Conservation (phyloP, 2,888 invertebrate genomes). For the Dryocosmus kuriphilus region DNA sequence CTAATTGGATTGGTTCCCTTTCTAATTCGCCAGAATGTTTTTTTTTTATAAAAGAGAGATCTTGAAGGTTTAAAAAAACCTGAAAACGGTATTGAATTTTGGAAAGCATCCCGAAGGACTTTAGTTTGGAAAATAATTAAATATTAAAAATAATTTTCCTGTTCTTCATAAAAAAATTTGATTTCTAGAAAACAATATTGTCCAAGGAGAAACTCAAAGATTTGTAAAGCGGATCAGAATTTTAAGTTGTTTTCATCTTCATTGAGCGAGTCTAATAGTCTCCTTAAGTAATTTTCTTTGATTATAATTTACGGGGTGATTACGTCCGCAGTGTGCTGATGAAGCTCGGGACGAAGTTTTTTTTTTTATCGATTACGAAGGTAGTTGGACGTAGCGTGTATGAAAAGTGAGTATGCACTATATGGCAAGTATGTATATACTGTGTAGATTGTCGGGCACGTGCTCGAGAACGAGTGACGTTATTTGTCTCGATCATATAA, state of each 20-base stretch:
- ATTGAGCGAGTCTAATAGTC: neutral
- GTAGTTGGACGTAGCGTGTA: constrained; percentile 32
- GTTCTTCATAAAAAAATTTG: too few relatives aligned
- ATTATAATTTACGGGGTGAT: constrained; percentile 28
- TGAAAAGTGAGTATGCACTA: constrained; percentile 1
- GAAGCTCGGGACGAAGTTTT: constrained; percentile 24
- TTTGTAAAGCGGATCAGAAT: neutral
- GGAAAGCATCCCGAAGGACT: too few relatives aligned
- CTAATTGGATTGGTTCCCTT: too few relatives aligned
- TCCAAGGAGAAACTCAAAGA: neutral
- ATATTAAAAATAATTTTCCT: too few relatives aligned
- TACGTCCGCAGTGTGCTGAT: neutral
- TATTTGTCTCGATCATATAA: constrained; percentile 27
- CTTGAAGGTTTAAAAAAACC: too few relatives aligned
- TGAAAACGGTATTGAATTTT: too few relatives aligned
- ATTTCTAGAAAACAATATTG: too few relatives aligned
- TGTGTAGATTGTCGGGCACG: neutral
- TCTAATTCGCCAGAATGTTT: too few relatives aligned
- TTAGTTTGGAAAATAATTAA: too few relatives aligned
- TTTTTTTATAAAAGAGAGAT: too few relatives aligned
- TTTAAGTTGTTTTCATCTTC: neutral
- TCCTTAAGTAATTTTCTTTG: constrained; percentile 17
- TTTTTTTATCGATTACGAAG: constrained; percentile 36
- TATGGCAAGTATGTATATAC: neutral
- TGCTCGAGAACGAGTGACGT: constrained; percentile 33